Evolutionary conservation across 2,113 vertebrate species (phyloP).

Genomic region (Amphilophus citrinellus): DNA sequence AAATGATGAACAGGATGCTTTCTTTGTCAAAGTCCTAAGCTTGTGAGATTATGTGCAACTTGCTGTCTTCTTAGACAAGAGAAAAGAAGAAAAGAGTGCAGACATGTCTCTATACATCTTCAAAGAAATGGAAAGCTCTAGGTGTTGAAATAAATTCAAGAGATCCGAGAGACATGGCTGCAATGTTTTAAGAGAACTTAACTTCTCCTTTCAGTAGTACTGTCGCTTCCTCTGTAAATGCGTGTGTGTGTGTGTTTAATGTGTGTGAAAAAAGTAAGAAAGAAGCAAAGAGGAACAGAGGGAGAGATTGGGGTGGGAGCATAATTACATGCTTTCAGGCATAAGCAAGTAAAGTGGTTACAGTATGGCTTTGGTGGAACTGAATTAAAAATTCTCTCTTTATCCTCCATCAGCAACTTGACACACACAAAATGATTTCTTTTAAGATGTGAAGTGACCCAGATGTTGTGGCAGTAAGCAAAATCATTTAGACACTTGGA

Average conservation of each 20-base stretch:
- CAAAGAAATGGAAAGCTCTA: neutral
- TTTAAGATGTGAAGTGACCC: conserved; percentile 35
- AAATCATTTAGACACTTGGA: conserved; percentile 29
- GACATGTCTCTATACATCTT: neutral
- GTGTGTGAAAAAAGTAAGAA: neutral
- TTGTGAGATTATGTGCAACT: neutral
- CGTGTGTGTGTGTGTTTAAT: conserved; percentile 1
- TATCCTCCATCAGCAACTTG: conserved; percentile 42
- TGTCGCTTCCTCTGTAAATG: neutral
- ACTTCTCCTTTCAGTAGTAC: neutral
- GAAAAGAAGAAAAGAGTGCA: neutral
- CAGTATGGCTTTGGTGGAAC: conserved; percentile 38
- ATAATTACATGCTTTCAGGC: conserved; percentile 56
- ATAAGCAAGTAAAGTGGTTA: conserved; percentile 46
- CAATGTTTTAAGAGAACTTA: neutral
- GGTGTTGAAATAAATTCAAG: neutral
- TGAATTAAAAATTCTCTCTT: conserved; percentile 46
- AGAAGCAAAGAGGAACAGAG: neutral
- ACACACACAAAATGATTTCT: conserved; percentile 30
- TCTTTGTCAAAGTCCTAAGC: neutral
- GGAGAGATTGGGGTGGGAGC: neutral
- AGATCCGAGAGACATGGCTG: neutral
- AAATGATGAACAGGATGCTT: neutral
- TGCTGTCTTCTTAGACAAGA: neutral
- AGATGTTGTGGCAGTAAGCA: conserved; percentile 23